A percentile compares a stretch with the other conserved stretches of the same genome.
Conservation (phyloP, 2,113 vertebrate genomes). For the Etia nguti region DNA sequence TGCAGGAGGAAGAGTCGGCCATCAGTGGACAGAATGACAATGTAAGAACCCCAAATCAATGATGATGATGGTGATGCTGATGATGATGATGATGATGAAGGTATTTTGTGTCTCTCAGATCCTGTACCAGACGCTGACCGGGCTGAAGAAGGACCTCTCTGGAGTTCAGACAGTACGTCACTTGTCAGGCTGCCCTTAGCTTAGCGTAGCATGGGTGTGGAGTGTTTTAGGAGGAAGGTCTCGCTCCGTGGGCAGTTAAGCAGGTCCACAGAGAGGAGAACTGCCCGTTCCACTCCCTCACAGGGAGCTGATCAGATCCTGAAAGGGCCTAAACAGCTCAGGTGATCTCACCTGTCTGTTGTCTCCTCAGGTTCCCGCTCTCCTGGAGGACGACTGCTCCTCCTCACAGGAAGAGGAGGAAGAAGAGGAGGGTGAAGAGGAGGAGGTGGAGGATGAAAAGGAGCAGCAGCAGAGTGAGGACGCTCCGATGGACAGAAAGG, state of each 20-base stretch:
- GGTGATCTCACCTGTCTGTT: neutral
- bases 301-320: neutral
- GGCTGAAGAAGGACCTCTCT: constrained; percentile 91
- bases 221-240: neutral
- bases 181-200: neutral
- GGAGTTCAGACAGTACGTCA: constrained; percentile 85
- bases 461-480: constrained; percentile 13
- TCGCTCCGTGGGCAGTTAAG: neutral
- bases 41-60: constrained; percentile 58
- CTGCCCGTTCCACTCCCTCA: neutral
- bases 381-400: constrained; percentile 74
- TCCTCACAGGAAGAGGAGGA: constrained; percentile 65
- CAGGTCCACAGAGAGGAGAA: neutral
- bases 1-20: constrained; percentile 76
- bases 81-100: neutral
- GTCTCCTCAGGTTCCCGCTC: constrained; percentile 81
- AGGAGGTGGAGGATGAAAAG: constrained; percentile 13
- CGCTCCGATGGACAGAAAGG: constrained; percentile 82
- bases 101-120: constrained; percentile 69
- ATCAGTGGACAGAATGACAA: constrained; percentile 77
- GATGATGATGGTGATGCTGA: neutral
- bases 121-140: constrained; percentile 92
- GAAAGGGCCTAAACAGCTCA: neutral
- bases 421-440: constrained; percentile 42
- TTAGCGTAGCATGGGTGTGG: neutral